Evolutionary conservation across 2,888 invertebrate genomes (phyloP).

Genomic region (Caenorhabditis panamensis): DNA sequence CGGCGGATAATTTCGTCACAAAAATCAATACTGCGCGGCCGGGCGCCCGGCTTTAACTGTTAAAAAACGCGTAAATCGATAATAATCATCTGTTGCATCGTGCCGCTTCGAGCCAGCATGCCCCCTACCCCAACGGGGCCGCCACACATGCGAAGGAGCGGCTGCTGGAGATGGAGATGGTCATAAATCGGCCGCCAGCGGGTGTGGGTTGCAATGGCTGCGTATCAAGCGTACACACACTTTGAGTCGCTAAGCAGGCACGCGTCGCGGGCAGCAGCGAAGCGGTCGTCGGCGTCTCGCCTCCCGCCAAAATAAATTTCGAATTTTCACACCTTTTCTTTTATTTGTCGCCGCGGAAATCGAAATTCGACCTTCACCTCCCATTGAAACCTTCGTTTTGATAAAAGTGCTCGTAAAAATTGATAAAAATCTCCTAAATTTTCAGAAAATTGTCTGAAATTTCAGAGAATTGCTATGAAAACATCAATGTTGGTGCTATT

Average conservation of each 20-base stretch:
- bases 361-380: constrained; percentile 2
- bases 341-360: constrained; percentile 8
- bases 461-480: neutral
- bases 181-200: constrained; percentile 15
- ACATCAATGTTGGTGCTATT: no score
- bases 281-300: constrained; percentile 18
- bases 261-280: constrained; percentile 42
- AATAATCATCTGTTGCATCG: neutral
- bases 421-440: neutral
- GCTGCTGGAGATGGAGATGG: constrained; percentile 1
- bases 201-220: constrained; percentile 15
- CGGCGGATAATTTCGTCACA: no score
- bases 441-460: neutral
- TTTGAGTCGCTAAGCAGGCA: constrained; percentile 34
- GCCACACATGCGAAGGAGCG: neutral
- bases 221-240: constrained; percentile 19
- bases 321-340: constrained; percentile 42
- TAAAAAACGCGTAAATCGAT: no score
- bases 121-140: no score
- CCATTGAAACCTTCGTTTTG: neutral
- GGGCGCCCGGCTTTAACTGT: no score
- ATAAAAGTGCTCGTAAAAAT: neutral
- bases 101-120: no score
- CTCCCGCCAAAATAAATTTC: constrained; percentile 63
- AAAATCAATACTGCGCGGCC: no score